Evolutionary conservation across 2,888 invertebrate species (phyloP).

Genomic region (Azorinus chamasolen): DNA sequence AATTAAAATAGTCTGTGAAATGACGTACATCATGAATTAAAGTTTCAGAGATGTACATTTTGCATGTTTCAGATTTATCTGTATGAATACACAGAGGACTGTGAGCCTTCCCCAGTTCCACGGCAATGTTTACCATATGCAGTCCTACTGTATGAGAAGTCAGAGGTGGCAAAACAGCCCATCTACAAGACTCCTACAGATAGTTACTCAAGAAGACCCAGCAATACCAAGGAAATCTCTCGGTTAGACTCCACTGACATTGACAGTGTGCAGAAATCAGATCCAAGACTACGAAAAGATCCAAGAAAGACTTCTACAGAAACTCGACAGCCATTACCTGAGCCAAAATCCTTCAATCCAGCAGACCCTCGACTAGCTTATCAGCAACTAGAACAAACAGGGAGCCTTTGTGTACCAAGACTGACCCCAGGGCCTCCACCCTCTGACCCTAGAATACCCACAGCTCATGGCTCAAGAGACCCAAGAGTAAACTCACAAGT

Average conservation of each 20-base stretch:
- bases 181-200: constrained; percentile 9
- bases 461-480: background rate
- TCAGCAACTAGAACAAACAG: background rate
- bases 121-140: constrained; percentile 81
- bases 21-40: too few relatives aligned
- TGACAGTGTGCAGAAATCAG: background rate
- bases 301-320: background rate
- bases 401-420: constrained; percentile 35
- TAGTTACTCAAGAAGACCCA: constrained; percentile 50
- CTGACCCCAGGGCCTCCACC: constrained; percentile 33
- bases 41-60: too few relatives aligned
- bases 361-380: constrained; percentile 14
- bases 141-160: constrained; percentile 61
- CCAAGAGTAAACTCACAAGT: background rate
- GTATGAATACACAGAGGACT: constrained; percentile 81
- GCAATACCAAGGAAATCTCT: constrained; percentile 6
- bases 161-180: constrained; percentile 11
- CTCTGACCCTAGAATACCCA: constrained; percentile 6
- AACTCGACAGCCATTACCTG: background rate
- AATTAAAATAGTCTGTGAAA: too few relatives aligned
- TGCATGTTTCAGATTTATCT: constrained; percentile 74
- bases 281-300: constrained; percentile 16
- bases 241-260: constrained; percentile 7
- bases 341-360: constrained; percentile 1
- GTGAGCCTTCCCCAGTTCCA: constrained; percentile 73